Conservation (phyloP, 2,888 invertebrate genomes). For the Matsumyia berberina region DNA sequence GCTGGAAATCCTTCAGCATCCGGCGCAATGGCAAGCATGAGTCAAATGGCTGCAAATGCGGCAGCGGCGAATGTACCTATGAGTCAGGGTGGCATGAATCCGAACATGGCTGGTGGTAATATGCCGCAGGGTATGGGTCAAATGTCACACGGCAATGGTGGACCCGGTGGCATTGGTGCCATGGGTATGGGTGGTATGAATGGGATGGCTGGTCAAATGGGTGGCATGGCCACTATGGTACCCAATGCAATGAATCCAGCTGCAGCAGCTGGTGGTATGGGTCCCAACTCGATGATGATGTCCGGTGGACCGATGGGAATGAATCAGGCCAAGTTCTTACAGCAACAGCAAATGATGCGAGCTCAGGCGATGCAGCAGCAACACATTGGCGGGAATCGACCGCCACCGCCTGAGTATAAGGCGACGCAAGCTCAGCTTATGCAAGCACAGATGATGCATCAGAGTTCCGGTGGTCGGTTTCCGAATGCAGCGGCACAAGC, state of each 20-base stretch:
- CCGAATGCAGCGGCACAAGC: conserved; percentile 85
- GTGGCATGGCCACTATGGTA: conserved; percentile 78
- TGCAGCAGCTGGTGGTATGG: conserved; percentile 76
- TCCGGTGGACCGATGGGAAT: conserved; percentile 80
- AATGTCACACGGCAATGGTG: conserved; percentile 77
- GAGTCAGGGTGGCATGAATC: conserved; percentile 84
- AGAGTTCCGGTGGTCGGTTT: conserved; percentile 85
- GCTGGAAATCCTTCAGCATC: conserved; percentile 71
- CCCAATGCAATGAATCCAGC: conserved; percentile 81
- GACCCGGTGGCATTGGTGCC: conserved; percentile 77
- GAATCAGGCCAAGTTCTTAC: conserved; percentile 88
- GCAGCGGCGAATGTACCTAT: conserved; percentile 77
- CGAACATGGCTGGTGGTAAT: conserved; percentile 71
- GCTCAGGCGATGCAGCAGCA: conserved; percentile 83
- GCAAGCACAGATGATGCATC: conserved; percentile 86
- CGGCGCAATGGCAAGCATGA: conserved; percentile 70
- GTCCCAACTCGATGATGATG: conserved; percentile 77
- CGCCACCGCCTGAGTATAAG: conserved; percentile 95
- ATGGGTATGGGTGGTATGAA: conserved; percentile 78
- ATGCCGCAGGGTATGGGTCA: conserved; percentile 78
- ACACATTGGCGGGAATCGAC: conserved; percentile 86
- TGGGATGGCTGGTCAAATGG: conserved; percentile 77
- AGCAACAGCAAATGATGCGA: conserved; percentile 88
- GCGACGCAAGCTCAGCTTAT: conserved; percentile 85
- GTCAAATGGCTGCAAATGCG: conserved; percentile 72